Conservation (phyloP, 2,113 vertebrate genomes). For the Prietella phreatophila region DNA sequence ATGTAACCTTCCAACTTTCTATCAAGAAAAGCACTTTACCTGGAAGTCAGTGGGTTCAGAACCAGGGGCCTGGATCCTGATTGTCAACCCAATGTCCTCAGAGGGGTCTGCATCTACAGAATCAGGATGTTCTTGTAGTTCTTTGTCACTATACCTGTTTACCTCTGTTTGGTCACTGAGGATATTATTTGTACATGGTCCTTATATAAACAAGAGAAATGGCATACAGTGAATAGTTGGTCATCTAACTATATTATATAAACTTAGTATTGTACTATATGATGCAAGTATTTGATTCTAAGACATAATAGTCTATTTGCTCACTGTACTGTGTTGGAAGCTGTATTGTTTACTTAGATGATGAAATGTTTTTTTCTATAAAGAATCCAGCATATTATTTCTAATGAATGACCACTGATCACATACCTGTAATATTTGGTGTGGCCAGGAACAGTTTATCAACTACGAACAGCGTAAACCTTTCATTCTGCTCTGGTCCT, state of each 20-base stretch:
- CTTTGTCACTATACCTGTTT: constrained; percentile 60
- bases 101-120: constrained; percentile 84
- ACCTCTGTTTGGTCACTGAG: constrained; percentile 5
- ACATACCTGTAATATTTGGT: constrained; percentile 60
- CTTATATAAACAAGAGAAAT: constrained; percentile 15
- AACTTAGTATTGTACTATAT: background rate
- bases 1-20: background rate
- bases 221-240: background rate
- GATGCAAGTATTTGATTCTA: background rate
- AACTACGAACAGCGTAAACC: constrained; percentile 60
- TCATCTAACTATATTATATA: background rate
- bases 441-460: constrained; percentile 66
- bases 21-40: constrained; percentile 65
- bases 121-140: constrained; percentile 70
- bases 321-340: background rate
- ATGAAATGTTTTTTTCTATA: background rate
- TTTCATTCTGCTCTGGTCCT: constrained; percentile 37
- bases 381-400: background rate
- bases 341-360: background rate
- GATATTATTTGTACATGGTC: background rate
- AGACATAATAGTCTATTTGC: background rate
- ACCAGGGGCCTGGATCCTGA: constrained; percentile 86
- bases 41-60: constrained; percentile 88
- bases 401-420: background rate
- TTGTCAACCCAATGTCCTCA: constrained; percentile 82